These are phyloP conservation scores for Drosophila repleta DNA, from an alignment of 1,140 invertebrate genomes.

Conservation along the genomic window DNA sequence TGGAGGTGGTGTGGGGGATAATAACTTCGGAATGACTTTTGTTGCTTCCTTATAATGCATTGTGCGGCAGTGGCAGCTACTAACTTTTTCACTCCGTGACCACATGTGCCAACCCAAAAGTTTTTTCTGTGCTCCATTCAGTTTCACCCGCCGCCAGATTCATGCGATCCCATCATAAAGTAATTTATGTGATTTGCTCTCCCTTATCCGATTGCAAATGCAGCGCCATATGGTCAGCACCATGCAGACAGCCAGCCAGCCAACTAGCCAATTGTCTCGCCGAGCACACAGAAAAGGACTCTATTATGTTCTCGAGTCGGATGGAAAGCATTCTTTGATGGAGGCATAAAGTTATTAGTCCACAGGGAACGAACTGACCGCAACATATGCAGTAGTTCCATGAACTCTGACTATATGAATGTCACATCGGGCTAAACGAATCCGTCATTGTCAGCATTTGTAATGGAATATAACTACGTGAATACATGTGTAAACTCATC, in stretches of 20 bases:
- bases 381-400: conserved; percentile 16
- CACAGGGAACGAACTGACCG: conserved; percentile 29
- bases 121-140: neutral
- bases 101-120: conserved; percentile 62
- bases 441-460: conserved; percentile 65
- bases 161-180: conserved; percentile 76
- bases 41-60: conserved; percentile 70
- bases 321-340: conserved; percentile 38
- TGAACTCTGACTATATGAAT: conserved; percentile 59
- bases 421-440: conserved; percentile 59
- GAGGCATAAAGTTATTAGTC: conserved; percentile 70
- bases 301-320: conserved; percentile 62
- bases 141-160: conserved; percentile 52
- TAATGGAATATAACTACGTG: conserved; percentile 32
- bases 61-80: conserved; percentile 37
- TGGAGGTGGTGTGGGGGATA: conserved; percentile 34
- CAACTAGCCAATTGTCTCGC: conserved; percentile 59
- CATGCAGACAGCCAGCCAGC: conserved; percentile 6
- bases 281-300: conserved; percentile 66
- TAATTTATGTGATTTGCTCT: conserved; percentile 77
- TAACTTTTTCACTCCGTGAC: conserved; percentile 64
- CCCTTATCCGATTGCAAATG: conserved; percentile 67
- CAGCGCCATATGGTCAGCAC: conserved; percentile 66
- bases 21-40: conserved; percentile 81
- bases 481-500: neutral